These are phyloP conservation scores for Chionomys nivalis DNA, from an alignment of 2,113 vertebrate species.

Conservation along the genomic window DNA sequence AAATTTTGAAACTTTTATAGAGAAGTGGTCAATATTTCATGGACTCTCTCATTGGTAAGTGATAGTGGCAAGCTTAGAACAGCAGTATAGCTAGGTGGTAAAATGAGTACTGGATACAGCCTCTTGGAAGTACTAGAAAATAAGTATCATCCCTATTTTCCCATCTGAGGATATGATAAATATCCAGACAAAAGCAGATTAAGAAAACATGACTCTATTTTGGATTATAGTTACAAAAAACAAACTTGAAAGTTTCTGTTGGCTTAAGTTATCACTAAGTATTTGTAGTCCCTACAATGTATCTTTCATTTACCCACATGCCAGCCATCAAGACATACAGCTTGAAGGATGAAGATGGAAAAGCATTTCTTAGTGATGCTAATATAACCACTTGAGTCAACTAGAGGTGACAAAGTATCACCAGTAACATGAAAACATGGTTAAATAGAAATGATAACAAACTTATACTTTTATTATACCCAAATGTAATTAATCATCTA, in stretches of 20 bases:
- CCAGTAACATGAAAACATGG: neutral
- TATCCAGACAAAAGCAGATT: neutral
- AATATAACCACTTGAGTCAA: neutral
- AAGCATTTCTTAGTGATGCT: neutral
- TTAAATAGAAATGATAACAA: neutral
- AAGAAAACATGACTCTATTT: neutral
- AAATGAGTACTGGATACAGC: rapidly evolving
- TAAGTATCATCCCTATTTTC: neutral
- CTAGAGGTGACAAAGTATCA: neutral
- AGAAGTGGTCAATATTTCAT: neutral
- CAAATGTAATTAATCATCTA: neutral
- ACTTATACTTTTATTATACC: neutral
- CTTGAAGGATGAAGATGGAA: neutral
- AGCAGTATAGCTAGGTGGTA: neutral
- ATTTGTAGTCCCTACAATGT: neutral
- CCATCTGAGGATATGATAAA: neutral
- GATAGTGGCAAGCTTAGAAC: neutral
- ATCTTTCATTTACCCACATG: neutral
- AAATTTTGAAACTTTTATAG: neutral
- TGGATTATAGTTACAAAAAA: neutral
- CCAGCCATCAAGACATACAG: neutral
- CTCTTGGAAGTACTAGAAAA: neutral
- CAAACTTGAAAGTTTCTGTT: neutral
- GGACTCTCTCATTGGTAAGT: neutral
- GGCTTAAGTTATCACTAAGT: neutral